phyloP scores from a whole-genome alignment of 2,113 vertebrate species.

The Ciconia boyciana region DNA sequence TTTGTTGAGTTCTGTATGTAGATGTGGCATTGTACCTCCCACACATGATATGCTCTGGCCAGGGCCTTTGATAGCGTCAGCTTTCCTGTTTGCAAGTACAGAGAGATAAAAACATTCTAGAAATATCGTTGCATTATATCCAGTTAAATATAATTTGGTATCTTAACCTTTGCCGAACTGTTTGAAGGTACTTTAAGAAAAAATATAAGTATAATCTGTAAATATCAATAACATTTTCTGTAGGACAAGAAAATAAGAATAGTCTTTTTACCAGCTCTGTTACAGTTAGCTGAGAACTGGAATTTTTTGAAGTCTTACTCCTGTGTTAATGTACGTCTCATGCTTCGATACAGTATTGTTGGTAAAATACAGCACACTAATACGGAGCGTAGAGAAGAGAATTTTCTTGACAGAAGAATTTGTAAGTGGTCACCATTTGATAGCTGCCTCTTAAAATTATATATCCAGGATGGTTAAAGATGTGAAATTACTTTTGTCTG shows the following conservation, averaged over 20 bases:
- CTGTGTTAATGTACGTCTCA: neutral
- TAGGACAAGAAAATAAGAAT: neutral
- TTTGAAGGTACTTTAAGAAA: neutral
- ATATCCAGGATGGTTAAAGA: neutral
- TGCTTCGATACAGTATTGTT: neutral
- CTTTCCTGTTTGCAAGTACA: neutral
- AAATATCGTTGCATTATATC: neutral
- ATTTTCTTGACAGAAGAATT: neutral
- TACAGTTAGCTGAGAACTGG: neutral
- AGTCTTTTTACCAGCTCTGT: neutral
- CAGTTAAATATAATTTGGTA: neutral
- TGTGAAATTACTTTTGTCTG: neutral
- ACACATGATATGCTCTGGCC: neutral
- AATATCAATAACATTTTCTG: neutral
- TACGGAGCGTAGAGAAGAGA: neutral
- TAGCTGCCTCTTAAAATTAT: neutral
- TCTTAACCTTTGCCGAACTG: neutral
- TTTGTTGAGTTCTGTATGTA: neutral
- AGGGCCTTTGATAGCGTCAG: neutral
- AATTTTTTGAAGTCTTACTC: neutral
- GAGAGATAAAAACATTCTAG: neutral
- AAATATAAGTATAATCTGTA: neutral
- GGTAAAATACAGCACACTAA: neutral
- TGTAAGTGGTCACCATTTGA: neutral
- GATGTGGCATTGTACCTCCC: neutral